Conservation (phyloP, 1,140 invertebrate species). For the Drosophila subobscura region DNA sequence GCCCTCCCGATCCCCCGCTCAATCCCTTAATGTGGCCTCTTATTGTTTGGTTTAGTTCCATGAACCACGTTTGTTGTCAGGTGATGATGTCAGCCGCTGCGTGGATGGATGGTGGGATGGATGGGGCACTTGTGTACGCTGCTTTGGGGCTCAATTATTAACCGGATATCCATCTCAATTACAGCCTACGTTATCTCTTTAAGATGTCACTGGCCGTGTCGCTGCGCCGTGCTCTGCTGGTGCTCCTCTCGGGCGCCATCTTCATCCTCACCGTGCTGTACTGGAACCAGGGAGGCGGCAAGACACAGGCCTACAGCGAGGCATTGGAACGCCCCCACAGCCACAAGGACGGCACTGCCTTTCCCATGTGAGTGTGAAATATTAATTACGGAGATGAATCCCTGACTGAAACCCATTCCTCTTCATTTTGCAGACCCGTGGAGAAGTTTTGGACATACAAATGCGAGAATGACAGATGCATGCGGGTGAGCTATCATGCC, state of each 20-base stretch:
- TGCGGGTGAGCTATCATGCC: conserved; percentile 58
- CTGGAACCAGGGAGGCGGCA: conserved; percentile 78
- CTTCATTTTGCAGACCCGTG: conserved; percentile 62
- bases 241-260: conserved; percentile 69
- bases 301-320: conserved; percentile 68
- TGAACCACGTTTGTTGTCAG: conserved; percentile 9
- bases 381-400: background rate
- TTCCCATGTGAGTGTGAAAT: conserved; percentile 62
- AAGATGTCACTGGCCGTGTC: conserved; percentile 83
- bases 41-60: conserved; percentile 53
- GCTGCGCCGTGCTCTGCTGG: conserved; percentile 69
- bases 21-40: conserved; percentile 24
- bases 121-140: background rate
- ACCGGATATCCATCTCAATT: conserved; percentile 4
- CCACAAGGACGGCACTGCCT: conserved; percentile 43
- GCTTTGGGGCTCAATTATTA: background rate
- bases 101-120: background rate
- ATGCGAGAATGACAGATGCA: conserved; percentile 76
- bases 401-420: conserved; percentile 5
- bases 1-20: conserved; percentile 8
- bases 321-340: conserved; percentile 56
- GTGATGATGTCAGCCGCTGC: conserved; percentile 59
- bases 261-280: conserved; percentile 81
- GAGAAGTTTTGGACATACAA: conserved; percentile 83
- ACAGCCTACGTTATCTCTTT: conserved; percentile 79